phyloP scores from a whole-genome alignment of 1,140 invertebrate genomes.

The Lasioglossum baleicum region DNA sequence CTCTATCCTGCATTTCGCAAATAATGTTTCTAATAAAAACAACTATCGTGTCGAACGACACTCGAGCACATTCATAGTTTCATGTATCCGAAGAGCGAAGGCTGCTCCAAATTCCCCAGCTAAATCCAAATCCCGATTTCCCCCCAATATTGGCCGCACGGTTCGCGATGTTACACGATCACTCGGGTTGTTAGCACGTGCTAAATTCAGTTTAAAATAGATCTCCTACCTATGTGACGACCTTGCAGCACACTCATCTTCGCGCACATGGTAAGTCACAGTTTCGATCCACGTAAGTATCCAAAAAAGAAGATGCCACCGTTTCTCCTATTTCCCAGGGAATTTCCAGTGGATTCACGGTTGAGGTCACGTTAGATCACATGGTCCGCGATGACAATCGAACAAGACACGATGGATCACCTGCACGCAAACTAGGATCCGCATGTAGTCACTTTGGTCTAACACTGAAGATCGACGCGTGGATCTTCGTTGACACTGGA shows the following conservation, averaged over 20 bases:
- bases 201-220: not conserved
- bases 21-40: too few relatives aligned
- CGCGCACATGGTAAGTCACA: slow-evolving; percentile 73
- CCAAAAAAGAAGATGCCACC: not conserved
- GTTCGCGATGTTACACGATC: not conserved
- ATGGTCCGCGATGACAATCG: not conserved
- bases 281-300: too few relatives aligned
- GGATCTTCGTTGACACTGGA: not conserved
- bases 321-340: not conserved
- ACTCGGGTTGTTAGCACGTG: slow-evolving; percentile 9
- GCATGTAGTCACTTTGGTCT: not conserved
- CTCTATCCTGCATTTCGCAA: too few relatives aligned
- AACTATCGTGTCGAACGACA: too few relatives aligned
- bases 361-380: not conserved
- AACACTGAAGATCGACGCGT: not conserved
- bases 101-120: too few relatives aligned
- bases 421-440: not conserved
- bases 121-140: not conserved
- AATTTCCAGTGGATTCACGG: not conserved
- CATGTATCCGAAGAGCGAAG: too few relatives aligned
- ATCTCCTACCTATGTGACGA: slow-evolving; percentile 76
- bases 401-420: not conserved
- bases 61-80: too few relatives aligned
- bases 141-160: not conserved
- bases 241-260: slow-evolving; percentile 80